phyloP scores from a whole-genome alignment of 2,797 vertebrate genomes.

The Tragelaphus oryx region DNA sequence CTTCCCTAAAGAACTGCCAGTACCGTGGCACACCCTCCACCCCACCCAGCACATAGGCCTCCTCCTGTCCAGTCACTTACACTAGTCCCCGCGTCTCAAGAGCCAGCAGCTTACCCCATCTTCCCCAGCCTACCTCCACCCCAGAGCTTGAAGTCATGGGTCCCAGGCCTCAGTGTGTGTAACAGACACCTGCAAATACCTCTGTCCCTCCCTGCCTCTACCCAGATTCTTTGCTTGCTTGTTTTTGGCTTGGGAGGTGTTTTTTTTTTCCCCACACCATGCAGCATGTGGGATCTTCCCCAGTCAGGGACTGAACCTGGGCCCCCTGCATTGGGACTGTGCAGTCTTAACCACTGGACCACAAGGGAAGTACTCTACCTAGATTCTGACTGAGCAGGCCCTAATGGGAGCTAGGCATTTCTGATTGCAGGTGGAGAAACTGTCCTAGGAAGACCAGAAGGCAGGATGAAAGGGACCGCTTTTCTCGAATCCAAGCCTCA shows the following conservation, averaged over 20 bases:
- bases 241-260: not conserved
- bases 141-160: not conserved
- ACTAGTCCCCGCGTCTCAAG: not conserved
- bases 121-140: not conserved
- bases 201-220: not conserved
- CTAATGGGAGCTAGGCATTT: not conserved
- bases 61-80: not conserved
- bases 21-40: no score
- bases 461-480: not conserved
- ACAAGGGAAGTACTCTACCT: not conserved
- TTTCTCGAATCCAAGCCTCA: not conserved
- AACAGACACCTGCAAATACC: not conserved
- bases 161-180: no score
- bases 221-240: not conserved
- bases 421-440: not conserved
- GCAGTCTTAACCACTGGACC: not conserved
- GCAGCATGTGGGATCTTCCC: not conserved
- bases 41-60: not conserved
- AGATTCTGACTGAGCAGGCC: not conserved
- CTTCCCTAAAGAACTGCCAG: not conserved
- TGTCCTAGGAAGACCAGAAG: not conserved
- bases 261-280: not conserved
- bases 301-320: not conserved
- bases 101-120: not conserved
- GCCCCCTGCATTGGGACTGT: not conserved